These are phyloP conservation scores for Leucozona laternaria DNA, from an alignment of 2,888 invertebrate species.

Conservation along the genomic window DNA sequence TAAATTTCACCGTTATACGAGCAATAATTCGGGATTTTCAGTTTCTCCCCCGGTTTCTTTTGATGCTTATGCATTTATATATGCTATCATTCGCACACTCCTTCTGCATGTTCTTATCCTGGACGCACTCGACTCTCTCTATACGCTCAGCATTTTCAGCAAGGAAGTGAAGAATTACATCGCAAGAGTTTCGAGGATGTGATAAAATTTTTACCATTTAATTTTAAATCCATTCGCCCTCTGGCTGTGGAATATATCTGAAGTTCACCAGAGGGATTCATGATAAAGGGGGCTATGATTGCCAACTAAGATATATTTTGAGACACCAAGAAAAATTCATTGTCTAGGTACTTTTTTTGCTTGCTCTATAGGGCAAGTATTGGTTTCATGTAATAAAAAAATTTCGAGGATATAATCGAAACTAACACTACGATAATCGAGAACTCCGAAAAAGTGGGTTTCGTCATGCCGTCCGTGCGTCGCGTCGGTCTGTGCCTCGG, in stretches of 20 bases:
- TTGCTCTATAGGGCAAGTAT: too few species aligned
- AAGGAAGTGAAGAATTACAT: conserved; percentile 72
- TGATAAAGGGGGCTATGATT: background rate
- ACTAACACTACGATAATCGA: too few species aligned
- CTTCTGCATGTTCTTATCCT: conserved; percentile 59
- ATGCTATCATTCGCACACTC: conserved; percentile 67
- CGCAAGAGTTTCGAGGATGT: conserved; percentile 68
- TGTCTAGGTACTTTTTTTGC: too few species aligned
- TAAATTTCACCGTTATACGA: conserved; percentile 72
- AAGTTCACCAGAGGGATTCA: conserved; percentile 18
- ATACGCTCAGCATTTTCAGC: background rate
- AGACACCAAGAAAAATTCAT: background rate
- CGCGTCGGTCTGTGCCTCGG: too few species aligned
- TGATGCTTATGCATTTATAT: conserved; percentile 28
- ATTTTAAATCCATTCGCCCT: conserved; percentile 44
- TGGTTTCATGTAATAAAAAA: too few species aligned
- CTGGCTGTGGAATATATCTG: background rate
- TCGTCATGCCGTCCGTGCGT: too few species aligned
- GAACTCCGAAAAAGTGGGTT: too few species aligned
- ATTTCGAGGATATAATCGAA: too few species aligned
- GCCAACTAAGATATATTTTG: background rate
- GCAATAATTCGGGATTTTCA: conserved; percentile 70
- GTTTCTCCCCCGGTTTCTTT: conserved; percentile 2
- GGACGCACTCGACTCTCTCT: conserved; percentile 27
- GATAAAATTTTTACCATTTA: conserved; percentile 66